Conservation (phyloP, 2,113 vertebrate species). For the Falco punctatus region DNA sequence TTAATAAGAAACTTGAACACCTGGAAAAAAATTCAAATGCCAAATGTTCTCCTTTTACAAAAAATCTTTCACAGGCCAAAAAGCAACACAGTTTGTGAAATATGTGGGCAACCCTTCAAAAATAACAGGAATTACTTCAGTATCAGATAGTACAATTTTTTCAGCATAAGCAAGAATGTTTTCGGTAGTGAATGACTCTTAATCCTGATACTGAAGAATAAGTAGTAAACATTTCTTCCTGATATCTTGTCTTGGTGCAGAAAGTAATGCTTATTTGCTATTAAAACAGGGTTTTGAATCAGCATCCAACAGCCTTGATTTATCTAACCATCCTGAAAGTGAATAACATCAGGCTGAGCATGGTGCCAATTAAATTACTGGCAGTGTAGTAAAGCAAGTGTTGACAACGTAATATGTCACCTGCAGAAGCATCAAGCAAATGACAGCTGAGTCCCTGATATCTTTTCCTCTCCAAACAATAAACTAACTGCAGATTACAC, state of each 20-base stretch:
- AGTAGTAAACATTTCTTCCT: neutral
- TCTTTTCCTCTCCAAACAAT: neutral
- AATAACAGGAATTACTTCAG: neutral
- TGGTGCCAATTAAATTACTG: conserved; percentile 5
- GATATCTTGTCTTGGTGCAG: neutral
- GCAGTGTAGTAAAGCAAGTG: neutral
- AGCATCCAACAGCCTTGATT: neutral
- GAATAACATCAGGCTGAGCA: neutral
- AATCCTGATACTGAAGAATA: neutral
- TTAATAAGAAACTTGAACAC: neutral
- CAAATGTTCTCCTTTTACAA: neutral
- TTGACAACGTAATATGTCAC: neutral
- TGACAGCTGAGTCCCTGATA: neutral
- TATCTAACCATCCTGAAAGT: neutral
- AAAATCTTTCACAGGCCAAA: neutral
- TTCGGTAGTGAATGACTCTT: neutral
- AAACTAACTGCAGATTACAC: neutral
- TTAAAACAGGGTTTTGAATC: neutral
- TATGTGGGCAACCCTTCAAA: neutral
- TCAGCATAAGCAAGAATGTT: neutral
- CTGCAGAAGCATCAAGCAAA: neutral
- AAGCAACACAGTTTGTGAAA: neutral
- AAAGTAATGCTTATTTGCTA: neutral
- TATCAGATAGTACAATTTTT: neutral
- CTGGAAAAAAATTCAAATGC: neutral